Conservation (phyloP, 2,888 invertebrate genomes). For the Opisthograptis luteolata region DNA sequence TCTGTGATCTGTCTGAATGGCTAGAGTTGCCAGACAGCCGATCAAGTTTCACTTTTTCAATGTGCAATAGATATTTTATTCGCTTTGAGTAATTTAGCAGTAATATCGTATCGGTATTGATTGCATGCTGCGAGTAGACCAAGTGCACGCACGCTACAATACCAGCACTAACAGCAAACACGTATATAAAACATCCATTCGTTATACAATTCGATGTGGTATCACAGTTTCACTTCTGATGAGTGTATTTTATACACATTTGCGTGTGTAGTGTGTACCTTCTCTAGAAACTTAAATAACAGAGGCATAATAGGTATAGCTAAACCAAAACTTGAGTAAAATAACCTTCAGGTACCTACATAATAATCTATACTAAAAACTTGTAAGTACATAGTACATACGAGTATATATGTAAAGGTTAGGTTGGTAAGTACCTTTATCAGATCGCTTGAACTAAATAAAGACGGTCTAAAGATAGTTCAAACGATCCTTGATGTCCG, state of each 20-base stretch:
- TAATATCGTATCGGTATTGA: slow-evolving; percentile 55
- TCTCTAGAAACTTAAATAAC: no score
- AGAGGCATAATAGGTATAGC: no score
- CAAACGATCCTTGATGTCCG: no score
- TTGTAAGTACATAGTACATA: no score
- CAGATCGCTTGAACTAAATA: no score
- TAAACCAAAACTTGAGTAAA: no score
- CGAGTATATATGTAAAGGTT: no score
- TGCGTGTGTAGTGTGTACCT: no score
- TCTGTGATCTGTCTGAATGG: slow-evolving; percentile 14
- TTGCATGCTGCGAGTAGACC: slow-evolving; percentile 61
- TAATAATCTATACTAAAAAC: no score
- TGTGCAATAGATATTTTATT: slow-evolving; percentile 20
- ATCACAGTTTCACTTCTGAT: slow-evolving; percentile 82
- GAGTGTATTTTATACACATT: slow-evolving; percentile 42
- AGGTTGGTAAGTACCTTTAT: no score
- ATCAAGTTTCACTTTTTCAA: slow-evolving; percentile 32
- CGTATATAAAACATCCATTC: slow-evolving; percentile 68
- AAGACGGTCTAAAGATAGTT: no score
- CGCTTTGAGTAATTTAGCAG: slow-evolving; percentile 38
- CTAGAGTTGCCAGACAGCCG: slow-evolving; percentile 8
- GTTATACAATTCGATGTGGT: slow-evolving; percentile 76
- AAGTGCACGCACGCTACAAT: slow-evolving; percentile 68
- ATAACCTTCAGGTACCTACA: no score
- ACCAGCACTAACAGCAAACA: slow-evolving; percentile 57